Evolutionary conservation across 2,888 invertebrate species (phyloP), one percentile per base, ranked within the genome.

Genomic region (Brachynemurus nebulosus): DNA sequence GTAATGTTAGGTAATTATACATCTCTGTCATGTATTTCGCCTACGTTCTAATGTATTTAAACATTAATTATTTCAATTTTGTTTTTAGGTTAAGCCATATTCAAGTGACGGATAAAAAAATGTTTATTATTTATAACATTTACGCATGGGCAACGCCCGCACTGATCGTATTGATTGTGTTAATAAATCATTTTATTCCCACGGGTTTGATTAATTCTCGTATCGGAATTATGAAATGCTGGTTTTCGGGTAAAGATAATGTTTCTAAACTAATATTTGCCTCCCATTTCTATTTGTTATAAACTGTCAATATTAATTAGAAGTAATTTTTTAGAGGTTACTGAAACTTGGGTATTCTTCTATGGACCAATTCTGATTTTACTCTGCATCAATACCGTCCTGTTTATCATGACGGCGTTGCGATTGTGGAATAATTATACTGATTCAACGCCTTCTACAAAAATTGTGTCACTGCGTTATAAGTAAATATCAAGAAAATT

Each of bases 351-450:
- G 73, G 64, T 69, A 2, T 81, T 74, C 59, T 78, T 81, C 58
- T 80, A 79, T 54, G 77, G 76, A 0, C 80, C 81, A 1, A 67
- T 81, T n/a, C 65, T 72, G 0, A 48, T 72, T 19, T 59, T 81
- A 6, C 60, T 81, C 23, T 50, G 65, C 1, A 51, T 69, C 8
- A 82, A 81, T 54, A 57, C 77, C 1, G 39, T 70, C 0, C 69
- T 77, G 47, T 78, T 79, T 51, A 53, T 70, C 1, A 59, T 75
- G 53, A 78, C 80, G 0, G 71, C 73, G 1, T 64, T 65, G 50
- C 62, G 61, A 25, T 63, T 81, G 38, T 78, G 76, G 74, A 65
- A 57, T 44, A 67, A 72, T 38, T 69, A 67, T 11, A 66, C 62
- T 46, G 67, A 69, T 50, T 12, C 36, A 6, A 16, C 42, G 7